Conservation (phyloP, 2,113 vertebrate genomes). For the Silurus meridionalis region DNA sequence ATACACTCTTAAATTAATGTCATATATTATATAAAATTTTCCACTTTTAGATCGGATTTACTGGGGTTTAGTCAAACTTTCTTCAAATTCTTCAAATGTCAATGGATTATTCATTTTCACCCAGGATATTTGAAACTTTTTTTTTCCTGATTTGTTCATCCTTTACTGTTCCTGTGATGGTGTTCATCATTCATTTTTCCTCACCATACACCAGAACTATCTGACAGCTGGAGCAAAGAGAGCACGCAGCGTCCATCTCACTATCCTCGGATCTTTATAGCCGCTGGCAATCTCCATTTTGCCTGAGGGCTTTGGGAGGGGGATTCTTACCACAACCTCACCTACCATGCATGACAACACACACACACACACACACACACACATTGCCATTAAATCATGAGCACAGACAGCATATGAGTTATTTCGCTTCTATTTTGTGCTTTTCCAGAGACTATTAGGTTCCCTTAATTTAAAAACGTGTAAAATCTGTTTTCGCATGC, state of each 20-base stretch:
- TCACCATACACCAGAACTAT: constrained; percentile 9
- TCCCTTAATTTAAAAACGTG: constrained; percentile 23
- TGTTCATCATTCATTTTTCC: background rate
- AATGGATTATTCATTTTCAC: background rate
- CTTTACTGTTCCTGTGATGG: background rate
- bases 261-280: constrained; percentile 56
- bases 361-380: constrained; percentile 36
- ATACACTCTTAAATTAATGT: background rate
- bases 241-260: constrained; percentile 19
- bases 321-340: constrained; percentile 53
- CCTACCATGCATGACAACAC: constrained; percentile 57
- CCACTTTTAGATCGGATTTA: background rate
- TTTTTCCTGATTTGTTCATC: background rate
- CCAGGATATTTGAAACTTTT: background rate
- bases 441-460: constrained; percentile 56
- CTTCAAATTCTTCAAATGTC: background rate
- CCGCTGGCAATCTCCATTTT: constrained; percentile 64
- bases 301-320: constrained; percentile 61
- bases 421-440: constrained; percentile 52
- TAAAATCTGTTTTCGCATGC: constrained; percentile 30
- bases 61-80: background rate
- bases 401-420: constrained; percentile 47
- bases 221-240: constrained; percentile 2
- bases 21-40: background rate
- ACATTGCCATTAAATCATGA: constrained; percentile 62